Evolutionary conservation across 1,140 invertebrate genomes (phyloP), one percentile per base, ranked within the genome.

Genomic region (Drosophila punjabiensis): DNA sequence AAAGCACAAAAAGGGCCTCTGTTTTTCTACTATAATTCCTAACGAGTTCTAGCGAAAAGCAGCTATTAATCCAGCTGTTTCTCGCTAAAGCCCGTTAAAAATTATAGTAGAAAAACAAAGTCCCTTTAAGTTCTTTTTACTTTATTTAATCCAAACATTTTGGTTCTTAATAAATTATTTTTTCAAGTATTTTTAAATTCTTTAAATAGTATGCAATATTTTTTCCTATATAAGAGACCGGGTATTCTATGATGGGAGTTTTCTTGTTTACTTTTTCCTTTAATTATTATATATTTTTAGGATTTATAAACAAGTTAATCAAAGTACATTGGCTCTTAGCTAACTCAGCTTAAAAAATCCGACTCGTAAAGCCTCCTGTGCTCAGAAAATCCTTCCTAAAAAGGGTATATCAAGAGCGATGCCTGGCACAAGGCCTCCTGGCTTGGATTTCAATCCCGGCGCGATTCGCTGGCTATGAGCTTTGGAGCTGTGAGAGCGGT

Each of bases 401-500:
- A 28, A 74, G 69, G 56, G 69, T 74, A 74, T 18, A n/a, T 33
- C 6, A 20, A 14, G 32, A 60, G 33, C 70, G 68, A 62, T 53
- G 33, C 13, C 8, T n/a, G n/a, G 6, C 20, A 7, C 18, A 13
- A 56, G 8, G 37, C 30, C 47, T 43, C 43, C 28, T 33, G 55
- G 20, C 55, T 60, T 58, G 30, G 43, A 35, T 58, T 76, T 67
- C 53, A 77, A 75, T 68, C 56, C 43, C 33, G 18, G 59, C 32
- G 50, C 14, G 18, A 55, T 62, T 62, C 28, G 30, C 58, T 43
- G 63, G 50, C 59, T 35, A 13, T 37, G 30, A 37, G 11, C 39
- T 61, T 61, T 61, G 13, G 75, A 30, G 65, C 76, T 70, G 50
- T 53, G 50, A 50, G 64, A 43, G 60, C 55, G 55, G 85, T 84